Conservation (phyloP, 1,140 invertebrate species). For the Antheraea mylitta region DNA sequence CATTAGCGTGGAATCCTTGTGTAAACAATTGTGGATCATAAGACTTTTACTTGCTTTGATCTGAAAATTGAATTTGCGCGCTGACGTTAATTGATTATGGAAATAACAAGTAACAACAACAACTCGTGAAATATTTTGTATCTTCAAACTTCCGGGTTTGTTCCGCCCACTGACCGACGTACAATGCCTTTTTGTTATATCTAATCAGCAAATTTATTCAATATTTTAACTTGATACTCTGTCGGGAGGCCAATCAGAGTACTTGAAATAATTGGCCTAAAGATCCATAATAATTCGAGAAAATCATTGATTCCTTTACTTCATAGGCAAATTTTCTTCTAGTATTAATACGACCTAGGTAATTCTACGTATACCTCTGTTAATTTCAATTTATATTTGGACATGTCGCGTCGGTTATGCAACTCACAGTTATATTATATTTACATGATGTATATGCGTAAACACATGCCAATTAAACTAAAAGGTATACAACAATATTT, state of each 20-base stretch:
- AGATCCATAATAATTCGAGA: not conserved
- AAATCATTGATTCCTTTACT: not conserved
- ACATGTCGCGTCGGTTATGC: no score
- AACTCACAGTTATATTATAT: no score
- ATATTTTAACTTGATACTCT: not conserved
- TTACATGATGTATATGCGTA: no score
- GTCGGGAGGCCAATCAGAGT: not conserved
- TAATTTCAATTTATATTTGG: no score
- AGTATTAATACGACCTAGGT: no score
- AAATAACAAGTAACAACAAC: slow-evolving; percentile 16
- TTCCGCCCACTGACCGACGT: not conserved
- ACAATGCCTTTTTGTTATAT: not conserved
- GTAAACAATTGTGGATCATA: slow-evolving; percentile 22
- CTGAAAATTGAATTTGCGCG: slow-evolving; percentile 21
- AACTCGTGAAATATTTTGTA: slow-evolving; percentile 11
- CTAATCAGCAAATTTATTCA: not conserved
- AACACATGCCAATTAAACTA: no score
- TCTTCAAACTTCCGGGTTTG: slow-evolving; percentile 6
- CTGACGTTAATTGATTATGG: slow-evolving; percentile 17
- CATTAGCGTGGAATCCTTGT: slow-evolving; percentile 20
- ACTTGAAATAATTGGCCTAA: not conserved
- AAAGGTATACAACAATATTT: no score
- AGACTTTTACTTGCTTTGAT: slow-evolving; percentile 27
- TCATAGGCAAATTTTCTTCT: not conserved
- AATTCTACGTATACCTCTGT: no score